Base-by-base conservation (phyloP, 2,888 invertebrate species). In the Trachelus iudaicus region DNA sequence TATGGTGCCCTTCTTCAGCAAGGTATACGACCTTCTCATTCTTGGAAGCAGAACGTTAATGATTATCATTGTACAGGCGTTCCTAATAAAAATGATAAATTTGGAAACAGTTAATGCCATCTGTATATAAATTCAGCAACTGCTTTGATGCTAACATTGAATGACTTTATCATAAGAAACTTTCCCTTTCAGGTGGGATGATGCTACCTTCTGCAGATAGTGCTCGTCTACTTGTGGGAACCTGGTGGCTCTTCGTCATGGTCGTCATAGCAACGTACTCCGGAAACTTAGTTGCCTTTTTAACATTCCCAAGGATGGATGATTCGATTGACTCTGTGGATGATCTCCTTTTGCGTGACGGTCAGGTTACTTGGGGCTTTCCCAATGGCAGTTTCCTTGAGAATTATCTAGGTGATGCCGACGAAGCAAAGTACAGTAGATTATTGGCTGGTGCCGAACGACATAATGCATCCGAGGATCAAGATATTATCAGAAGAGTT, bases 161-260 rank as follows among this genome's bases (percentile, higher is more conserved):
- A 9, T 23, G 56, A 23, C 23, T 1, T 40, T 56, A 56, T 23
- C 56, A 56, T 56, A 56, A 56, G 1, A 9, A 56, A 71, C 71
- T 79, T 77, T 3, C 83, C 77, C 75, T 80, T 87, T 76, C 85
- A 97, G 97, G 98, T 81, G 98, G 98, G 6, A 96, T 96, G 94
- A 95, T 96, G 87, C 92, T 98, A 56, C 98, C 98, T 0, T 93
- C 94, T 77, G 96, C 97, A 0, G 96, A 97, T 89, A 97, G 97
- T 85, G 97, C 97, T 3, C 94, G 98, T 11, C 91, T 98, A 11
- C 94, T 98, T 4, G 95, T 98, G 0, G 97, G 97, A 0, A 95
- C 96, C 1, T 98, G 98, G 98, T 98, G 98, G 98, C 91, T 98
- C 75, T 96, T 97, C 1, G 97, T 98, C 0, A 93, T 98, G 81